Percentiles rank a stretch among this genome's conserved stretches.
These are phyloP conservation scores for Talpa occidentalis DNA, from an alignment of 2,113 vertebrate genomes.

Conservation along the genomic window DNA sequence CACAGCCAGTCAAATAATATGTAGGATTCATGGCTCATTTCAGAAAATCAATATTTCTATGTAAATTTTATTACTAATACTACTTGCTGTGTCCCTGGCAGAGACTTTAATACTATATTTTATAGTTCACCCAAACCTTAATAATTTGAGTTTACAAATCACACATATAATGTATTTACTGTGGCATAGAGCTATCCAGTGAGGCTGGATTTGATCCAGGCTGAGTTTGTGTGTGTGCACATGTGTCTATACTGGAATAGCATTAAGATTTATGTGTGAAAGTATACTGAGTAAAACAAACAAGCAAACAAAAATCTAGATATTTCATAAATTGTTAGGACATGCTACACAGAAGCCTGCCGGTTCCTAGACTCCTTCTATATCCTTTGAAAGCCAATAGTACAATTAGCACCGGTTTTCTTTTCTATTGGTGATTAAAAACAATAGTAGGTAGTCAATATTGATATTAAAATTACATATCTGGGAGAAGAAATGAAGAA, in stretches of 20 bases:
- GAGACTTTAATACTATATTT: neutral
- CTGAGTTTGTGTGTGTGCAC: neutral
- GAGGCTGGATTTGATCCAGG: neutral
- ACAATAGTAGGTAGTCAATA: neutral
- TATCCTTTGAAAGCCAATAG: constrained; percentile 26
- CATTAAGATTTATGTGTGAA: neutral
- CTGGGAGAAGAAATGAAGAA: neutral
- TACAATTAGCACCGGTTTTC: constrained; percentile 10
- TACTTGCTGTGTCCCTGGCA: neutral
- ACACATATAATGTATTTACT: neutral
- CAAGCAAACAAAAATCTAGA: neutral
- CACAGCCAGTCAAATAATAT: neutral
- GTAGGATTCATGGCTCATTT: neutral
- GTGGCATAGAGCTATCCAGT: neutral
- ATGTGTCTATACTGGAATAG: neutral
- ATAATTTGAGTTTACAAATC: neutral
- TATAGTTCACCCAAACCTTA: neutral
- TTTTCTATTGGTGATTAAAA: constrained; percentile 4
- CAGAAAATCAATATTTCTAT: neutral
- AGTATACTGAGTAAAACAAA: neutral
- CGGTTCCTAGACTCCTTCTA: constrained; percentile 37
- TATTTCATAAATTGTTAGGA: constrained; percentile 50
- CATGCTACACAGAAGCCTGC: neutral
- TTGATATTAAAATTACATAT: constrained; percentile 11
- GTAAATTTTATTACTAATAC: neutral